Percentiles rank a stretch among this genome's conserved stretches.
Evolutionary conservation across 2,888 invertebrate species (phyloP).

Genomic region (Drosophila mimetica): DNA sequence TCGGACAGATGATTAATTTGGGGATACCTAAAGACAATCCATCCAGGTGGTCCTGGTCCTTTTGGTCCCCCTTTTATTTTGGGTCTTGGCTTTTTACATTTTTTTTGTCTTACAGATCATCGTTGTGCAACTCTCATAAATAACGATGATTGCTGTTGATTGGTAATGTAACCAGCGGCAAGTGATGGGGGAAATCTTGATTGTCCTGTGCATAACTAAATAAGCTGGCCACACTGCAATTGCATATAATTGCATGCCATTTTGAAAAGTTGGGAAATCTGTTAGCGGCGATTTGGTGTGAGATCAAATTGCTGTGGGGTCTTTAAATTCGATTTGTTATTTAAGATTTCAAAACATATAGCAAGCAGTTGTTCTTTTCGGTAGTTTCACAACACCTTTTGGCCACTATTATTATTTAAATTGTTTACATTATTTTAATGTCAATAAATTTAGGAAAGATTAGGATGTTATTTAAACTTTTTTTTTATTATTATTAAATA

Average conservation of each 20-base stretch:
- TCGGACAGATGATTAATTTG: conserved; percentile 71
- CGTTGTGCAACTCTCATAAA: conserved; percentile 69
- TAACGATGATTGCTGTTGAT: conserved; percentile 60
- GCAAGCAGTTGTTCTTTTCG: neutral
- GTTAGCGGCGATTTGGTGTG: neutral
- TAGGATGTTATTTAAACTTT: too few species aligned
- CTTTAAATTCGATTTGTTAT: neutral
- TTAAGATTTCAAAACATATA: neutral
- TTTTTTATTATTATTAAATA: too few species aligned
- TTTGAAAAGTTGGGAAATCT: conserved; percentile 1
- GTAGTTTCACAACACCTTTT: neutral
- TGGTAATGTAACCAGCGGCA: conserved; percentile 46
- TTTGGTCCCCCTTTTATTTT: conserved; percentile 12
- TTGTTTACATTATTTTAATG: neutral
- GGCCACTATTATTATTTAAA: neutral
- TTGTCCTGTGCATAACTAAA: conserved; percentile 29
- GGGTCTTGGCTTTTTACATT: conserved; percentile 14
- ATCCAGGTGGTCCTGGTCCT: conserved; percentile 70
- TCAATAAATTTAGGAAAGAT: neutral
- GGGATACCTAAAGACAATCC: conserved; percentile 53
- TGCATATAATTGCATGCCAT: neutral
- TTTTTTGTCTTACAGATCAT: conserved; percentile 37
- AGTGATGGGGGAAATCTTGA: conserved; percentile 28
- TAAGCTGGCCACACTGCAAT: conserved; percentile 42
- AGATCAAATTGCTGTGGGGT: conserved; percentile 2